A percentile compares a stretch with the other conserved stretches of the same genome.
Evolutionary conservation across 2,888 invertebrate species (phyloP).

Genomic region (Entomobrya multifasciata): DNA sequence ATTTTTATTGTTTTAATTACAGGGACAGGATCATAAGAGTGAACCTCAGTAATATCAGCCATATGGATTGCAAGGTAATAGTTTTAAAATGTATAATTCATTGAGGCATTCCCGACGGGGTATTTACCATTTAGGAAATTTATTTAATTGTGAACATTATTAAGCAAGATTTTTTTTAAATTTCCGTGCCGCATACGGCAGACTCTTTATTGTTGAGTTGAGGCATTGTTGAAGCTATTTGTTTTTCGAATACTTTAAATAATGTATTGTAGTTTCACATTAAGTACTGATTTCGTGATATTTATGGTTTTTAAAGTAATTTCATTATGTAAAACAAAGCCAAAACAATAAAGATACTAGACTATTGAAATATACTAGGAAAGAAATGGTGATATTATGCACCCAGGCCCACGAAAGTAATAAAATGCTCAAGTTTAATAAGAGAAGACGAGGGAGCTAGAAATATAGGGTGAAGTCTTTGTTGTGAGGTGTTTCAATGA

Average conservation of each 20-base stretch:
- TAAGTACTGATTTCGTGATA: not conserved
- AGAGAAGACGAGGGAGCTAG: not conserved
- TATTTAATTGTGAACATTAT: too few species aligned
- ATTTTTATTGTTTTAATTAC: constrained; percentile 82
- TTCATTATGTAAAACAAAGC: not conserved
- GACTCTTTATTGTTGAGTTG: too few species aligned
- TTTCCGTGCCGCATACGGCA: too few species aligned
- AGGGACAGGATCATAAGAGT: constrained; percentile 92
- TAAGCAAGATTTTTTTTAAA: too few species aligned
- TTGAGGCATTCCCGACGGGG: too few species aligned
- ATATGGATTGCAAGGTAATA: constrained; percentile 91
- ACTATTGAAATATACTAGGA: not conserved
- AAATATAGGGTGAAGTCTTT: not conserved
- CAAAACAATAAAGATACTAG: too few species aligned
- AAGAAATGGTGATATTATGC: constrained; percentile 28
- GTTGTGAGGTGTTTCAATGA: not conserved
- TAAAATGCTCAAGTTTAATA: not conserved
- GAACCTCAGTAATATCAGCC: constrained; percentile 92
- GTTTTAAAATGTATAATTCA: too few species aligned
- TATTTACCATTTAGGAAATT: too few species aligned
- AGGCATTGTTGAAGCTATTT: too few species aligned
- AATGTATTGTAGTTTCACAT: too few species aligned
- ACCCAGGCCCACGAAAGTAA: constrained; percentile 21
- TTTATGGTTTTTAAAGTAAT: not conserved
- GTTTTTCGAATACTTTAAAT: too few species aligned